A percentile compares a stretch with the other conserved stretches of the same genome.
Conservation (phyloP, 2,888 invertebrate species). For the Epistrophe grossulariae region DNA sequence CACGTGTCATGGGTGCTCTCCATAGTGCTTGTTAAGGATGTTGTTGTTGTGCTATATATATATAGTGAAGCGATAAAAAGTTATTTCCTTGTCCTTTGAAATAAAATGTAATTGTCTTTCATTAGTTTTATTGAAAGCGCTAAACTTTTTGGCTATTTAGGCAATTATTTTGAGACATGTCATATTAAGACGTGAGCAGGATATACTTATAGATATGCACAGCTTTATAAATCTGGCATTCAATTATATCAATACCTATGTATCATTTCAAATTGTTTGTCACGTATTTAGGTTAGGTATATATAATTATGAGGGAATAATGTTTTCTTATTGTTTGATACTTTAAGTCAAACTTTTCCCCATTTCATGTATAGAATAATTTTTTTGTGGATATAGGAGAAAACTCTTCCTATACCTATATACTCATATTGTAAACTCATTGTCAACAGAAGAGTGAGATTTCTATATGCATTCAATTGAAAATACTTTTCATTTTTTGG, state of each 20-base stretch:
- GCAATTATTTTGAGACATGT: slow-evolving; percentile 21
- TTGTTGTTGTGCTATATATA: not conserved
- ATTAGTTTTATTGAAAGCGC: slow-evolving; percentile 20
- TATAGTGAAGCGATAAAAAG: not conserved
- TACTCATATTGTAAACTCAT: no score
- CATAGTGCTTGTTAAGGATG: not conserved
- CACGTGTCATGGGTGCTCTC: not conserved
- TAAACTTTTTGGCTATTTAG: slow-evolving; percentile 9
- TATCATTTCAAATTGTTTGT: not conserved
- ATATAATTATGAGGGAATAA: no score
- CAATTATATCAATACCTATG: no score
- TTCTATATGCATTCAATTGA: no score
- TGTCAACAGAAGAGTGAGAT: no score
- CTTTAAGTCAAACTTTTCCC: no score
- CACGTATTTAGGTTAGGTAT: not conserved
- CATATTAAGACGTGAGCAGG: not conserved
- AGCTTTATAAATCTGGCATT: not conserved
- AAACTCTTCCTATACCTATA: no score
- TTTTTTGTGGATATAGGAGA: no score
- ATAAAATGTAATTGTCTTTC: slow-evolving; percentile 19
- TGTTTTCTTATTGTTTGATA: no score
- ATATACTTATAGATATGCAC: not conserved
- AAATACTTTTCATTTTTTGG: no score
- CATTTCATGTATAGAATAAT: no score
- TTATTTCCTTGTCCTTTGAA: slow-evolving; percentile 10